A percentile compares a stretch with the other conserved stretches of the same genome.
phyloP scores from a whole-genome alignment of 2,113 vertebrate genomes.

The Butastur rufipennis region DNA sequence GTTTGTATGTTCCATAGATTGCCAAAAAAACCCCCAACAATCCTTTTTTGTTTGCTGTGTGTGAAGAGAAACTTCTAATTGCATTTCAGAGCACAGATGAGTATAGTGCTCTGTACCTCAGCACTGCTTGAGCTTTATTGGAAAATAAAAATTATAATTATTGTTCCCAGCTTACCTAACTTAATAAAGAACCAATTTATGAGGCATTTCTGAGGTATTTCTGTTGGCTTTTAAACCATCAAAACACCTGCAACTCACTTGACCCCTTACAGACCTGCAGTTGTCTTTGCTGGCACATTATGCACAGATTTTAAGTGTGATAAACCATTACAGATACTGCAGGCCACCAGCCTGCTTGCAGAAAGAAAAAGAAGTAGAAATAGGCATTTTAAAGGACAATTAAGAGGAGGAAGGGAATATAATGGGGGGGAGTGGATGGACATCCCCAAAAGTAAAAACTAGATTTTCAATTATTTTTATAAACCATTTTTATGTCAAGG shows the following conservation, averaged over 20 bases:
- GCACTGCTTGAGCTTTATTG: neutral
- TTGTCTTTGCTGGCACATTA: neutral
- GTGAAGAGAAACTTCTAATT: neutral
- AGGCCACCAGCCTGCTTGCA: neutral
- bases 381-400: neutral
- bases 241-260: neutral
- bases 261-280: neutral
- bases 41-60: neutral
- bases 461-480: neutral
- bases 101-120: neutral
- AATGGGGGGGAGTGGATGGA: neutral
- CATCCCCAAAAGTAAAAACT: neutral
- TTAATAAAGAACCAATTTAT: neutral
- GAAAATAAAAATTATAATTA: neutral
- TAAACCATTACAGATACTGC: neutral
- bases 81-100: neutral
- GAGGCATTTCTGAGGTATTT: neutral
- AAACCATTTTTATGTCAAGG: neutral
- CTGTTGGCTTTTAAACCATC: neutral
- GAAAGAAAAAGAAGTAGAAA: neutral
- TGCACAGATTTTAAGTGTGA: neutral
- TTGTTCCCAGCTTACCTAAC: neutral
- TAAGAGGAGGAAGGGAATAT: neutral
- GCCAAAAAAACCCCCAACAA: neutral
- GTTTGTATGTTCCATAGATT: neutral